phyloP scores from a whole-genome alignment of 1,140 invertebrate genomes.

The Bombyx mori region ASM3026992v2 NC_085125.1:5027001-5027500 shows the following conservation, averaged over 20 bases:
- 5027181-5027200: constrained; percentile 84
- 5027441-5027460: too few relatives aligned
- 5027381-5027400: too few relatives aligned
- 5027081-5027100: too few relatives aligned
- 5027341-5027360: constrained; percentile 89
- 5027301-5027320: constrained; percentile 83
- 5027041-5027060: too few relatives aligned
- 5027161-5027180: constrained; percentile 90
- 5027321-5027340: constrained; percentile 86
- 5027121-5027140: constrained; percentile 73
- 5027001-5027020: too few relatives aligned
- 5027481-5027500: neutral
- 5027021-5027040: too few relatives aligned
- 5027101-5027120: too few relatives aligned
- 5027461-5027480: neutral
- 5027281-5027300: constrained; percentile 89
- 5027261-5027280: constrained; percentile 90
- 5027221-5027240: constrained; percentile 82
- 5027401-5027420: too few relatives aligned
- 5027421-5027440: too few relatives aligned
- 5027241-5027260: constrained; percentile 86
- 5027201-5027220: constrained; percentile 84
- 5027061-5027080: too few relatives aligned
- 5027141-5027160: constrained; percentile 87
- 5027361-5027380: too few relatives aligned